Evolutionary conservation across 2,113 vertebrate genomes (phyloP).

Genomic region (Callionymus lyra): DNA sequence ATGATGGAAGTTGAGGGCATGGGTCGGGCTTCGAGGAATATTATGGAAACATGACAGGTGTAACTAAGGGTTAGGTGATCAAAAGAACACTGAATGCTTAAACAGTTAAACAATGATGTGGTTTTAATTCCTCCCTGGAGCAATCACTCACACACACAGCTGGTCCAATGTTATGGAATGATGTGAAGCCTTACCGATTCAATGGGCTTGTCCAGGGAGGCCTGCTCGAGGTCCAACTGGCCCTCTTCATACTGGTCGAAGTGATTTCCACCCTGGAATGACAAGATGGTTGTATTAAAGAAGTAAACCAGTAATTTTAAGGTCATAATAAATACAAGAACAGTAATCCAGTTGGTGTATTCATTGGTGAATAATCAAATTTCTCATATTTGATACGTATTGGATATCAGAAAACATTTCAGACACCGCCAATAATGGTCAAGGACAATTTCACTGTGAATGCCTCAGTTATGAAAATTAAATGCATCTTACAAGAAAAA

Average conservation of each 20-base stretch:
- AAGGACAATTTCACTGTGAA: too few species aligned
- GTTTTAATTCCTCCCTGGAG: slow-evolving; percentile 59
- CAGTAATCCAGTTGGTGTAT: not conserved
- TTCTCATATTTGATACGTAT: too few species aligned
- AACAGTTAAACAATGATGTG: slow-evolving; percentile 44
- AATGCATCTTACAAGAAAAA: too few species aligned
- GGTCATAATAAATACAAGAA: not conserved
- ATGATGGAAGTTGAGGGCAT: slow-evolving; percentile 48
- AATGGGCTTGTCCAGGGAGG: slow-evolving; percentile 97
- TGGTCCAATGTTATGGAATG: slow-evolving; percentile 48
- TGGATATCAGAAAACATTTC: too few species aligned
- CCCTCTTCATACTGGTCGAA: slow-evolving; percentile 99
- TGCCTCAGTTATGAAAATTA: too few species aligned
- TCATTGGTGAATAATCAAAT: too few species aligned
- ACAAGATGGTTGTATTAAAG: slow-evolving; percentile 21
- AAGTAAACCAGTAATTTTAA: not conserved
- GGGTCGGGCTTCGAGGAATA: slow-evolving; percentile 30
- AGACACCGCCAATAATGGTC: too few species aligned
- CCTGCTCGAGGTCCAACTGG: slow-evolving; percentile 97
- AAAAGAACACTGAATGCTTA: slow-evolving; percentile 48
- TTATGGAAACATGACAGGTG: slow-evolving; percentile 47
- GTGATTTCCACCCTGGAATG: slow-evolving; percentile 92
- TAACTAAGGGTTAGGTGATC: slow-evolving; percentile 49
- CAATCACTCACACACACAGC: slow-evolving; percentile 75
- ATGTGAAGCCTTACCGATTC: slow-evolving; percentile 90